Base-by-base conservation (phyloP, 1,140 invertebrate genomes). In the Bilobella aurantiaca region DNA sequence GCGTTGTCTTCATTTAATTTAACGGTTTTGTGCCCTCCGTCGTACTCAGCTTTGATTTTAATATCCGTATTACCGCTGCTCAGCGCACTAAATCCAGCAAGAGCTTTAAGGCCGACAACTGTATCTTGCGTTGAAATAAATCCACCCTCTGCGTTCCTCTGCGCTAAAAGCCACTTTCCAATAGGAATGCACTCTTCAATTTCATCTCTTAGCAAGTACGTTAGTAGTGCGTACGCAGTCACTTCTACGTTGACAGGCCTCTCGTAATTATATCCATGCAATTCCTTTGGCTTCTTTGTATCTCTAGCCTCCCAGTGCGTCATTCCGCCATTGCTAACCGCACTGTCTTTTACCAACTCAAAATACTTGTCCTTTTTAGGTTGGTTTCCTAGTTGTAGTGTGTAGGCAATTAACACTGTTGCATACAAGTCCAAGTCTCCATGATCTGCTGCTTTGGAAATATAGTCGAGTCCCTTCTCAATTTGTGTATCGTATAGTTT, bases 171-270 rank as follows among this genome's bases (percentile, higher is more conserved):
- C 88, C 91, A 95, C 56, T 86, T 85, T 66, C 91, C 84, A 27
- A 94, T 83, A 0, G 91, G 86, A n/a, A 91, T 75, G 0, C 86
- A 84, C 69, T 89, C 85, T 30, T 82, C 77, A 1, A 84, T 75
- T 1, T 87, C 78, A 66, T 81, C 80, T 66, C 83, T 80, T 49
- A 81, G 80, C 1, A 89, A 72, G 73, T 89, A 83, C 0, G 84
- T 83, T 1, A 87, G 75, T 3, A 90, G 77, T 0, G 84, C 89
- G 78, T 95, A 96, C 0, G 90, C 83, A 0, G 91, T 90, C 78
- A 92, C 91, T 75, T 91, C 87, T 18, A 94, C 84, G 71, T 93
- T 88, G 1, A 88, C 82, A 12, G 87, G 86, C 46, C 85, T 82
- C 0, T 27, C 21, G 5, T 12, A 16, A 3, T 16, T 25, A n/a